Evolutionary conservation across 2,113 vertebrate genomes (phyloP).

Genomic region (Megaleporinus macrocephalus): DNA sequence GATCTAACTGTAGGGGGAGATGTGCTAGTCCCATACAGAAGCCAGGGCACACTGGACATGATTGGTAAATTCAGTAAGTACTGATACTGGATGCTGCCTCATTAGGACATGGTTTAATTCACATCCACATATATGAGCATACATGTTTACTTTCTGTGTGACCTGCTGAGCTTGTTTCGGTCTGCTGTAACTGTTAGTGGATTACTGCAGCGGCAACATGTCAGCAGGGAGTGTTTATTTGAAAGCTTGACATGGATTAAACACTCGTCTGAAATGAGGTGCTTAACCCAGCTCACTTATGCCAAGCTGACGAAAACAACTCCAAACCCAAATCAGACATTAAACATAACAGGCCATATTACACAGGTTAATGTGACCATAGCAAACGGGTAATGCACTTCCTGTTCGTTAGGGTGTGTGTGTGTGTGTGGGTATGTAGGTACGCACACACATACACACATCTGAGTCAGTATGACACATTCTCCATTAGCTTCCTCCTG

Average conservation of each 20-base stretch:
- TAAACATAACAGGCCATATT: conserved; percentile 5
- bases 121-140: background rate
- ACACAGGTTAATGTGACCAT: background rate
- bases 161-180: conserved; percentile 24
- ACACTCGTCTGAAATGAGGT: conserved; percentile 37
- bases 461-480: conserved; percentile 44
- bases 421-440: conserved; percentile 5
- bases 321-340: background rate
- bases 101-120: background rate
- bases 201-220: conserved; percentile 26
- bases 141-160: background rate
- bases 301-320: conserved; percentile 20
- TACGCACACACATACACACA: conserved; percentile 18
- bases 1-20: conserved; percentile 35
- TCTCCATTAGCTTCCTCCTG: conserved; percentile 49
- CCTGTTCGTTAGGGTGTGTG: background rate
- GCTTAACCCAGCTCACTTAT: conserved; percentile 37
- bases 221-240: conserved; percentile 41
- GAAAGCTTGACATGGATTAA: conserved; percentile 46
- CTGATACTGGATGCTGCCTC: background rate
- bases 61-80: background rate
- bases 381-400: background rate
- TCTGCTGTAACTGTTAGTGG: conserved; percentile 29
- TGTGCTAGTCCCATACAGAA: conserved; percentile 7
- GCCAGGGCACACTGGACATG: background rate